These are phyloP conservation scores for Pimephales promelas DNA, from an alignment of 2,113 vertebrate species.

Conservation along the genomic window DNA sequence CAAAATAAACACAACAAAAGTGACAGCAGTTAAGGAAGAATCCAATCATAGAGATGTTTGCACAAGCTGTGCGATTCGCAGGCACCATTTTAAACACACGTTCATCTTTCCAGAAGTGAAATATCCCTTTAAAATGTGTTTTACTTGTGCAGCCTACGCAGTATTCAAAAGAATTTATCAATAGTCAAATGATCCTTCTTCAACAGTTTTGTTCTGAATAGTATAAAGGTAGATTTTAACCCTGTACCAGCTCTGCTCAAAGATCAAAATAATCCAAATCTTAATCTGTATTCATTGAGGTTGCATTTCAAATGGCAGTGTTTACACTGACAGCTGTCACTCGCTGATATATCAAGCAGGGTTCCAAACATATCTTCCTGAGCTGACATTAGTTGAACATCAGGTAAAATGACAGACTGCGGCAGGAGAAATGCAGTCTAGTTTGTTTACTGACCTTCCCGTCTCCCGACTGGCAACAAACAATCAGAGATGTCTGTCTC, in stretches of 20 bases:
- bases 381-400: constrained; percentile 31
- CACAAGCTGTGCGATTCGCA: too few relatives aligned
- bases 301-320: constrained; percentile 12
- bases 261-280: not conserved
- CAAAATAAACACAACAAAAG: too few relatives aligned
- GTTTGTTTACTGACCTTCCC: constrained; percentile 72
- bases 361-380: constrained; percentile 1
- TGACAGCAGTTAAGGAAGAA: too few relatives aligned
- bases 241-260: not conserved
- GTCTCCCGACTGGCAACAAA: constrained; percentile 67
- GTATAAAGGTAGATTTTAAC: not conserved
- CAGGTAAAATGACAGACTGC: constrained; percentile 37
- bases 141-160: not conserved
- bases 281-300: constrained; percentile 15
- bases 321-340: constrained; percentile 30
- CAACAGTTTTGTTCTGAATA: not conserved
- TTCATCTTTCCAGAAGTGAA: too few relatives aligned
- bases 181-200: not conserved
- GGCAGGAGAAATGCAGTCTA: constrained; percentile 32
- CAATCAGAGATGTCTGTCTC: constrained; percentile 61
- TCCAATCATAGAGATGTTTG: too few relatives aligned
- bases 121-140: not conserved
- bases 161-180: not conserved
- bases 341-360: constrained; percentile 33
- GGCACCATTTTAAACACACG: too few relatives aligned